Evolutionary conservation across 1,140 invertebrate species (phyloP).

Genomic region (Bombus picipes): DNA sequence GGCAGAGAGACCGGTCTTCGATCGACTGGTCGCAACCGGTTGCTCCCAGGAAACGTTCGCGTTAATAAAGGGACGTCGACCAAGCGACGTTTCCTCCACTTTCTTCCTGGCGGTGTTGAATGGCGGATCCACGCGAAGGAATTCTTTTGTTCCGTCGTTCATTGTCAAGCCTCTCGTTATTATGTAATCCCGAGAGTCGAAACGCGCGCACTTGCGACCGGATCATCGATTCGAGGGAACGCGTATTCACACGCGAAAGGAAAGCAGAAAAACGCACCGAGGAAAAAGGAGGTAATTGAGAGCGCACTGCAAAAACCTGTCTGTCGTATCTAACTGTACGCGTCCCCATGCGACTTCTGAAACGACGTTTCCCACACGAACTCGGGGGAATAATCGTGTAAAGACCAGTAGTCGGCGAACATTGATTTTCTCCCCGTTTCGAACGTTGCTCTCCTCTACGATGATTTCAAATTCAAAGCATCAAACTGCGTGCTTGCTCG

Average conservation of each 20-base stretch:
- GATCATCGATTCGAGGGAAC: conserved; percentile 46
- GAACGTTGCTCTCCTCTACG: not conserved
- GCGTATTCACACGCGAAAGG: not conserved
- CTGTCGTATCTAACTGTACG: conserved; percentile 7
- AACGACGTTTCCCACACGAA: conserved; percentile 17
- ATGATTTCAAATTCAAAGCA: not conserved
- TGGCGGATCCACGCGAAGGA: conserved; percentile 64
- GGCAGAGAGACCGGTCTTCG: conserved; percentile 3
- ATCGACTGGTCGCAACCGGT: conserved; percentile 52
- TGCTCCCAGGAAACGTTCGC: conserved; percentile 23
- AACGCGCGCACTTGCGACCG: conserved; percentile 34
- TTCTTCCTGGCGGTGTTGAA: conserved; percentile 34
- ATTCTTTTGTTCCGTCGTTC: conserved; percentile 71
- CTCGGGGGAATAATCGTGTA: not conserved
- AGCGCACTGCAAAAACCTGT: conserved; percentile 38
- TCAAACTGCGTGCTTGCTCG: too few relatives aligned
- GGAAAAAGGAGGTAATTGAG: conserved; percentile 37
- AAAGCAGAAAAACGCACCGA: not conserved
- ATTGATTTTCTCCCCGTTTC: not conserved
- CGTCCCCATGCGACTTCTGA: not conserved
- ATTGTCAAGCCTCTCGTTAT: conserved; percentile 57
- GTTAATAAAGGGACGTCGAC: conserved; percentile 43
- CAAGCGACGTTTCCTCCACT: conserved; percentile 44
- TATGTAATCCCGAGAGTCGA: conserved; percentile 53
- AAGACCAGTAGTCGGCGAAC: not conserved